Conservation (phyloP, 2,888 invertebrate species). For the Xanthia icteritia region DNA sequence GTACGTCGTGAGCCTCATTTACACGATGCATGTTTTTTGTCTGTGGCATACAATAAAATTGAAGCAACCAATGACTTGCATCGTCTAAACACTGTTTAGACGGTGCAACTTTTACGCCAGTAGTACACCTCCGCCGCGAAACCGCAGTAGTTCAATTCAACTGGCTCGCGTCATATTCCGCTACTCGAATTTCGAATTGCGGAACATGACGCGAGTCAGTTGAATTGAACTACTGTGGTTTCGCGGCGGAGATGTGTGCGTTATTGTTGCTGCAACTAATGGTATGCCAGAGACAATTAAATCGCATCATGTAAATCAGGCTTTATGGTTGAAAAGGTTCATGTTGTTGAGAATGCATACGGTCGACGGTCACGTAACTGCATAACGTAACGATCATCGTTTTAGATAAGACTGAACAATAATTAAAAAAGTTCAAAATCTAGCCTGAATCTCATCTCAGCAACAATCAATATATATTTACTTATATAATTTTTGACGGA, state of each 20-base stretch:
- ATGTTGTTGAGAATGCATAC: constrained; percentile 3
- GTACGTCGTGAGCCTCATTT: constrained; percentile 62
- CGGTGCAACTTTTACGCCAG: not conserved
- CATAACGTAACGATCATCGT: not conserved
- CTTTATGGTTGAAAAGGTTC: not conserved
- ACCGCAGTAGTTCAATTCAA: too few species aligned
- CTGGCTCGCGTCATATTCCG: too few species aligned
- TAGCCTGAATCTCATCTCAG: not conserved
- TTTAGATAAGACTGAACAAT: not conserved
- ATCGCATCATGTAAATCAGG: too few species aligned
- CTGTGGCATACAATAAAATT: constrained; percentile 2
- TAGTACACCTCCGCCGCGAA: too few species aligned
- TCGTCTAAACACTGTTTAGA: too few species aligned
- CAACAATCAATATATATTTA: not conserved
- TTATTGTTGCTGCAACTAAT: not conserved
- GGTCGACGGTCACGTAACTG: constrained; percentile 9
- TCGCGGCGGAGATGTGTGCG: too few species aligned
- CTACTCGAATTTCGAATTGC: too few species aligned
- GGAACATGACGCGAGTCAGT: too few species aligned
- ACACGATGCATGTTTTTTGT: not conserved
- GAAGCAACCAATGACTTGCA: not conserved
- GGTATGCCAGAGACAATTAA: not conserved
- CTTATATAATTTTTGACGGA: not conserved
- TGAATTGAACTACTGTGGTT: too few species aligned
- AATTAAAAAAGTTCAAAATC: not conserved